Evolutionary conservation across 2,888 invertebrate species (phyloP), one percentile per base, ranked within the genome.

Genomic region (Drosophila kuntzei): DNA sequence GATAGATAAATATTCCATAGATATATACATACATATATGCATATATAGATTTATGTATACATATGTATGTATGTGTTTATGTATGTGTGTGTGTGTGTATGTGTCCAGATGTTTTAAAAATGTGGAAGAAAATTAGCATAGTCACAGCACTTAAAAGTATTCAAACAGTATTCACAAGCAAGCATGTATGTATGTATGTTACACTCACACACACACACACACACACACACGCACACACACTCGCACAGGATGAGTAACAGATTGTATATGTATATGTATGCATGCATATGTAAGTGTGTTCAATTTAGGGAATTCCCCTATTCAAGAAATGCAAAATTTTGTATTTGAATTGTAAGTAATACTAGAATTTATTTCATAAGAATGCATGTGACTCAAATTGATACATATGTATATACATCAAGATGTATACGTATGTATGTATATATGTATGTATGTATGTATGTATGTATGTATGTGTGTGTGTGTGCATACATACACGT

Each of bases 401-500:
- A 39, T 51, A 25, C 27, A 6, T 12, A 18, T 20, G 41, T 44
- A 18, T 20, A 22, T 44, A 16, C n/a, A 36, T 36, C 27, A 29
- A 7, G 12, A 36, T 16, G 27, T 57, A 44, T 51, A 34, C 14
- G 44, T 37, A 49, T 61, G 68, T 68, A 32, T 61, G 62, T 72
- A 36, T 72, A 55, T 59, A 34, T 47, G 36, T 53, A 12, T 50
- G 37, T 43, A 32, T 54, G 54, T 43, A 16, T 43, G 32, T 22
- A 1, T 25, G 14, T 34, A 32, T 29, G 29, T 29, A 2, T 29
- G 34, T 32, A 12, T n/a, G 18, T 47, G 32, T 11, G 11, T 12
- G 20, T 20, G 11, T 41, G 20, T 46, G 36, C 20, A 53, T 64
- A 41, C 46, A 47, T 18, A 46, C 34, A 27, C 25, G 18, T 53